phyloP scores from a whole-genome alignment of 2,113 vertebrate species.

The Platichthys stellatus region DNA sequence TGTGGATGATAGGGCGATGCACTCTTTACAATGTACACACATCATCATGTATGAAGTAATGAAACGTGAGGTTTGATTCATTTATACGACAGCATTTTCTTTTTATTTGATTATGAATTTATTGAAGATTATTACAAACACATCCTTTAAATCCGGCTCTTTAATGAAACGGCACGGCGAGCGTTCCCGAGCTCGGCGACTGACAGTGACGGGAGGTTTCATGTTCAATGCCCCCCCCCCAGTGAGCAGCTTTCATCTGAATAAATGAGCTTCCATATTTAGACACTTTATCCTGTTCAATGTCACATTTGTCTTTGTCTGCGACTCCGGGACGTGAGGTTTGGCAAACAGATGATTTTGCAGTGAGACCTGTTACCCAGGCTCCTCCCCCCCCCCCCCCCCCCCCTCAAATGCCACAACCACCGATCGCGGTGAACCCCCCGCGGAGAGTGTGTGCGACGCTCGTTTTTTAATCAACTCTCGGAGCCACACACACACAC shows the following conservation, averaged over 20 bases:
- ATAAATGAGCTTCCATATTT: constrained; percentile 11
- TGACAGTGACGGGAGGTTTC: too few relatives aligned
- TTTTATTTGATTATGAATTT: background rate
- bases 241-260: constrained; percentile 17
- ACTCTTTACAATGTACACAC: background rate
- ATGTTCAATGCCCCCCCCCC: too few relatives aligned
- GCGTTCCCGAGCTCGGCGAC: too few relatives aligned
- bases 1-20: background rate
- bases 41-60: background rate
- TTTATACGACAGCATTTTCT: background rate
- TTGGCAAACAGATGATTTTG: constrained; percentile 20
- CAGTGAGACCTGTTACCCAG: constrained; percentile 15
- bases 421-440: constrained; percentile 19
- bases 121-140: background rate
- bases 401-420: constrained; percentile 5
- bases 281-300: background rate
- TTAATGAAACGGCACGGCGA: too few relatives aligned
- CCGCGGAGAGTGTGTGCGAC: constrained; percentile 6
- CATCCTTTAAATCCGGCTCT: too few relatives aligned
- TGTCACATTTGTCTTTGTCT: background rate
- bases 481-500: constrained; percentile 20
- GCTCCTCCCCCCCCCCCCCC: background rate
- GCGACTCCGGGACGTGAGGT: constrained; percentile 17
- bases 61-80: background rate
- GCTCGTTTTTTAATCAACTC: constrained; percentile 61